These are phyloP conservation scores for Semotilus atromaculatus DNA, from an alignment of 2,797 vertebrate genomes.

Conservation along the genomic window DNA sequence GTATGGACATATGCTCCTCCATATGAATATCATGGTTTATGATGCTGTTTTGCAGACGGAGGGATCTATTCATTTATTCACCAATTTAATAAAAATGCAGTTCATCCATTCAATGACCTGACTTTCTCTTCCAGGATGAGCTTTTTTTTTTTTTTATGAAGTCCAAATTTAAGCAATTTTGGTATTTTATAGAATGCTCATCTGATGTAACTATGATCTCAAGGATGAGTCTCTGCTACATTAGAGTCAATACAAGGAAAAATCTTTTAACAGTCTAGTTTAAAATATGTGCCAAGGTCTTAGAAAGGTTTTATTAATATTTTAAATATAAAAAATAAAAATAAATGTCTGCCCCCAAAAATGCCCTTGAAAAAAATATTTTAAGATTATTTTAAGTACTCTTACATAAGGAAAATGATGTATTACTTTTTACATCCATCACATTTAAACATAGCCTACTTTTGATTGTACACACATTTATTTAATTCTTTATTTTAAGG, in stretches of 20 bases:
- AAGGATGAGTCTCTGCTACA: neutral
- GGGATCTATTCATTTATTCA: neutral
- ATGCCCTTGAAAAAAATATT: too few species aligned
- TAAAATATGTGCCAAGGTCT: too few species aligned
- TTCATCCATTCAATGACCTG: neutral
- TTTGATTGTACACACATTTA: neutral
- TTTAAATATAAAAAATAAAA: neutral
- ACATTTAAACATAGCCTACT: neutral
- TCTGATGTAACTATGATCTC: neutral
- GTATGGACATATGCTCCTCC: constrained; percentile 4
- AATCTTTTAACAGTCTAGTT: too few species aligned
- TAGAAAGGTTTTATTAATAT: neutral
- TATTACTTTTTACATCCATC: neutral
- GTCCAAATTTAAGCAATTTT: neutral
- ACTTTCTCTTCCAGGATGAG: neutral
- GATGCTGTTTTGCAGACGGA: neutral
- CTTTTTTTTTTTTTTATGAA: neutral
- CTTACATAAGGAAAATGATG: too few species aligned
- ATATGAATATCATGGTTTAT: constrained; percentile 37
- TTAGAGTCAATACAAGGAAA: neutral
- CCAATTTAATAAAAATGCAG: neutral
- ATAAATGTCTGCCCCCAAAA: too few species aligned
- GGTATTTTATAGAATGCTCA: neutral
- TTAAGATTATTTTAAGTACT: too few species aligned
- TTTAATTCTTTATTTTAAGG: neutral